phyloP scores from a whole-genome alignment of 2,797 vertebrate genomes.

The Esox lucius region DNA sequence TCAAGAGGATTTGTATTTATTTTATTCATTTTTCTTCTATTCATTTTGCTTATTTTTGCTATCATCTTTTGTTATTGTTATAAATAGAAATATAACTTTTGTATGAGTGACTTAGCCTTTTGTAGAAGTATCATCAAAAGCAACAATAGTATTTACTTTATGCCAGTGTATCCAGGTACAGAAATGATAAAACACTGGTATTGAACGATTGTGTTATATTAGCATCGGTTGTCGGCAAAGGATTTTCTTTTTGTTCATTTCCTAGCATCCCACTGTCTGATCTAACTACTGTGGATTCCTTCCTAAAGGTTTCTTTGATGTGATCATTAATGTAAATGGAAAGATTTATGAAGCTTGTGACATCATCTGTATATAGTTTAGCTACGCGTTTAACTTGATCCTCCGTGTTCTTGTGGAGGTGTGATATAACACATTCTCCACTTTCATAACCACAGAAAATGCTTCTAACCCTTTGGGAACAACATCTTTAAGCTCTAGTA shows the following conservation, averaged over 20 bases:
- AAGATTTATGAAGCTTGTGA: conserved; percentile 32
- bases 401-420: conserved; percentile 44
- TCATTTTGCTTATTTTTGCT: no score
- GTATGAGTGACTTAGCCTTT: no score
- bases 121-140: no score
- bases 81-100: no score
- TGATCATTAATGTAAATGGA: conserved; percentile 59
- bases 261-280: conserved; percentile 48
- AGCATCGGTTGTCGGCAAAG: no score
- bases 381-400: conserved; percentile 49
- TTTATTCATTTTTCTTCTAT: no score
- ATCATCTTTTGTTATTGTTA: no score
- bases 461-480: conserved; percentile 39
- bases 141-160: no score
- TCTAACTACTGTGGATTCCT: conserved; percentile 45
- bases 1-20: no score
- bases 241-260: conserved; percentile 15
- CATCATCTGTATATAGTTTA: conserved; percentile 41
- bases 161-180: no score
- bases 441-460: conserved; percentile 36
- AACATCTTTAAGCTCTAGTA: conserved; percentile 54
- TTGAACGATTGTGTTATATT: no score
- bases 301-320: conserved; percentile 61
- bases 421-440: conserved; percentile 42
- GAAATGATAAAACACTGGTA: no score